Percentiles rank a stretch among this genome's conserved stretches.
Evolutionary conservation across 2,113 vertebrate species (phyloP).

Genomic region (Rhineura floridana): DNA sequence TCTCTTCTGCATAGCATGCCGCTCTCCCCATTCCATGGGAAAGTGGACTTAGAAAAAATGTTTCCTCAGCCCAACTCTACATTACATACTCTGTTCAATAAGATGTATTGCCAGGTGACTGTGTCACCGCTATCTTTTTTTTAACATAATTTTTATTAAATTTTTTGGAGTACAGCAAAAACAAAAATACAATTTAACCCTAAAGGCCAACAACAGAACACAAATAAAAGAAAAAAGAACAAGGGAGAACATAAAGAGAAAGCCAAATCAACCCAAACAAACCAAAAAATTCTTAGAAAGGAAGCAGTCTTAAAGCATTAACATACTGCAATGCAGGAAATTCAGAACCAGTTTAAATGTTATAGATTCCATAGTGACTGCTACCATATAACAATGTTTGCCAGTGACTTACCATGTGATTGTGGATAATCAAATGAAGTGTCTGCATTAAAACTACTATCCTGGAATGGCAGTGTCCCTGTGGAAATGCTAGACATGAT

Average conservation of each 20-base stretch:
- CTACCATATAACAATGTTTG: background rate
- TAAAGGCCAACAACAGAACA: too few species aligned
- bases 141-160: too few species aligned
- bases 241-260: too few species aligned
- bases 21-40: background rate
- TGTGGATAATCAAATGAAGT: background rate
- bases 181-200: too few species aligned
- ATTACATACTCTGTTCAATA: background rate
- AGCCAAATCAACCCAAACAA: too few species aligned
- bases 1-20: background rate
- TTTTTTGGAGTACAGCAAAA: too few species aligned
- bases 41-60: too few species aligned
- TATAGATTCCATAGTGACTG: background rate
- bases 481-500: background rate
- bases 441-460: background rate
- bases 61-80: too few species aligned
- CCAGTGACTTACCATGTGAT: background rate
- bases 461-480: background rate
- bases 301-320: too few species aligned
- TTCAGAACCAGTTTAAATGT: background rate
- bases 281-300: too few species aligned
- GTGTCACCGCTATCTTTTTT: too few species aligned
- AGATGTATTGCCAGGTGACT: background rate
- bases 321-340: background rate
- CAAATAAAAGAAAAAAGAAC: too few species aligned